These are phyloP conservation scores for Synergus gifuensis DNA, from an alignment of 2,888 invertebrate species.

Conservation along the genomic window DNA sequence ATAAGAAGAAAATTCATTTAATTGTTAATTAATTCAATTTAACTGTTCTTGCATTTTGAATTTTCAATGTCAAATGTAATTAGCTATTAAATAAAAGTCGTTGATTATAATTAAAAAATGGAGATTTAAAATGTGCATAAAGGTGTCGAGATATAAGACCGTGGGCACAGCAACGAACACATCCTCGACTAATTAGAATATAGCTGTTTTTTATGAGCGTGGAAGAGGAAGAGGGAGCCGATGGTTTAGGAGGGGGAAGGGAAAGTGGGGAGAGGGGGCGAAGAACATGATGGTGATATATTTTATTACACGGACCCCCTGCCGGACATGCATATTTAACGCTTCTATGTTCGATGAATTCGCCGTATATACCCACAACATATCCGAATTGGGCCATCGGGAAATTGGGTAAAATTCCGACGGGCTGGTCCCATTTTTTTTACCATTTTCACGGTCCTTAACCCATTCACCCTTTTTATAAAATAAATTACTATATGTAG, in stretches of 20 bases:
- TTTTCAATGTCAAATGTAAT: background rate
- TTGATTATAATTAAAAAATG: slow-evolving; percentile 21
- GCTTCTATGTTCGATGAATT: slow-evolving; percentile 53
- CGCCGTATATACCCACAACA: background rate
- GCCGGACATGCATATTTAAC: slow-evolving; percentile 78
- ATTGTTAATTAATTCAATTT: background rate
- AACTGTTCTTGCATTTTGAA: background rate
- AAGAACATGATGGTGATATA: slow-evolving; percentile 68
- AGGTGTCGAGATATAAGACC: slow-evolving; percentile 4
- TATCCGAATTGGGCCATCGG: background rate
- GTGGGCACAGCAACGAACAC: slow-evolving; percentile 41
- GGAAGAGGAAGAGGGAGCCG: slow-evolving; percentile 77
- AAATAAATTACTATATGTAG: background rate
- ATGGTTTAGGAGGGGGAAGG: slow-evolving; percentile 60
- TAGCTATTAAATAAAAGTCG: background rate
- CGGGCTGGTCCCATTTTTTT: background rate
- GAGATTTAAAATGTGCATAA: background rate
- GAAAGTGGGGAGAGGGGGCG: slow-evolving; percentile 58
- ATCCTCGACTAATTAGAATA: slow-evolving; percentile 76
- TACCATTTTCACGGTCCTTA: background rate
- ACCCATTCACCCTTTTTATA: background rate
- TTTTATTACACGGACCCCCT: slow-evolving; percentile 74
- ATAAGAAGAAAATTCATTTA: background rate
- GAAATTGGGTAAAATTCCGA: background rate
- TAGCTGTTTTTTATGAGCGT: slow-evolving; percentile 78